Evolutionary conservation across 2,888 invertebrate genomes (phyloP).

Genomic region (Philereme vetulata): DNA sequence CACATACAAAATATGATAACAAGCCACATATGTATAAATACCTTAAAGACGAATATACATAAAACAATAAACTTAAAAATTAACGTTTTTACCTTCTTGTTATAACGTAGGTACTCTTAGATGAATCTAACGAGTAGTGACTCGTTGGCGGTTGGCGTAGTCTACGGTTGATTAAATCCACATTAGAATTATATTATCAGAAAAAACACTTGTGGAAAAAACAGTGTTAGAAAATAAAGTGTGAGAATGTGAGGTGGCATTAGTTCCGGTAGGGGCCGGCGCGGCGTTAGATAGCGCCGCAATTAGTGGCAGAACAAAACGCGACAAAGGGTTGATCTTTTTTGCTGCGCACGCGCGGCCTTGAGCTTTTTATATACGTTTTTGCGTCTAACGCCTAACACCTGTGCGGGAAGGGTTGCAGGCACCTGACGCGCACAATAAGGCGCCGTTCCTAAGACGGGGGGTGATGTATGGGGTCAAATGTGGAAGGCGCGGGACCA

Average conservation of each 20-base stretch:
- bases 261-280: conserved; percentile 56
- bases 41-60: too few relatives aligned
- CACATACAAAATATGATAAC: too few relatives aligned
- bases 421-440: not conserved
- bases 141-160: too few relatives aligned
- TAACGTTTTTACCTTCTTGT: too few relatives aligned
- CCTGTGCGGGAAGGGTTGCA: conserved; percentile 35
- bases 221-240: conserved; percentile 15
- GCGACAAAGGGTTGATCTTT: conserved; percentile 63
- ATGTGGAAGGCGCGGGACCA: not conserved
- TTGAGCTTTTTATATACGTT: conserved; percentile 49
- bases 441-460: not conserved
- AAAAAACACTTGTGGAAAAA: too few relatives aligned
- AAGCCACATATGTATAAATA: too few relatives aligned
- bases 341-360: conserved; percentile 54
- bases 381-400: conserved; percentile 47
- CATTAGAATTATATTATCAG: too few relatives aligned
- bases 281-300: conserved; percentile 58
- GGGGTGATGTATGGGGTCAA: not conserved
- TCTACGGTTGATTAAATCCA: too few relatives aligned
- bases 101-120: too few relatives aligned
- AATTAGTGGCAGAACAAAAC: conserved; percentile 41
- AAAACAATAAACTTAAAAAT: too few relatives aligned
- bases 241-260: conserved; percentile 46
- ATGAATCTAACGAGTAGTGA: too few relatives aligned